A percentile compares a stretch with the other conserved stretches of the same genome.
These are phyloP conservation scores for Phymanthus crucifer DNA, from an alignment of 92 coral and sea anemone species.

Conservation along the genomic window DNA sequence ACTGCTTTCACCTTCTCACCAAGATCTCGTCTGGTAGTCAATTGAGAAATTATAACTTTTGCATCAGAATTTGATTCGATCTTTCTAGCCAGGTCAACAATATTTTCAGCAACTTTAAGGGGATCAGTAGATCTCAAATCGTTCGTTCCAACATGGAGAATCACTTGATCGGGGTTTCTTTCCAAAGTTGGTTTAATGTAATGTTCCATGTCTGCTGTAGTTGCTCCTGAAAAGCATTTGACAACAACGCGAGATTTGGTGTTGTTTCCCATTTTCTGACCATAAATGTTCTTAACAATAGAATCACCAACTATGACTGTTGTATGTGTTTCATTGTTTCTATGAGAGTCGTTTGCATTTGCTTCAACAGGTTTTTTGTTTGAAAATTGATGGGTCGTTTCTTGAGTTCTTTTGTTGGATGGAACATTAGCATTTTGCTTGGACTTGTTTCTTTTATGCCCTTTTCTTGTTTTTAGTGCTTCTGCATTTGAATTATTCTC, in stretches of 20 bases:
- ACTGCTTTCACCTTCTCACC: neutral
- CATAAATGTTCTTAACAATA: neutral
- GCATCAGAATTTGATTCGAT: neutral
- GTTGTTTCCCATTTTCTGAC: neutral
- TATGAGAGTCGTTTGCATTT: neutral
- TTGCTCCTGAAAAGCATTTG: neutral
- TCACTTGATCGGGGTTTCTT: neutral
- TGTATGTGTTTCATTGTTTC: neutral
- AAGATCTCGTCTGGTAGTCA: neutral
- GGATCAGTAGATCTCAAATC: neutral
- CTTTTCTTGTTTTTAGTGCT: neutral
- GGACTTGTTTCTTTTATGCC: neutral
- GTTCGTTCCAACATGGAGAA: neutral
- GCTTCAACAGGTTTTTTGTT: slow-evolving; percentile 2
- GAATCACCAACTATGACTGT: slow-evolving; percentile 7
- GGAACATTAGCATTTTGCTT: neutral
- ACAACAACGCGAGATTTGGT: neutral
- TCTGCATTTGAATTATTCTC: neutral
- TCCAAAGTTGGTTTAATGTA: neutral
- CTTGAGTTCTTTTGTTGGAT: neutral
- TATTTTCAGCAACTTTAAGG: neutral
- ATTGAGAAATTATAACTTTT: neutral
- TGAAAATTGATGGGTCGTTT: neutral
- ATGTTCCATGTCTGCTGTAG: neutral
- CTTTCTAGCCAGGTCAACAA: neutral